These are phyloP conservation scores for Linhomoeus sp. DNA, from an alignment of 2,888 invertebrate species.

Conservation along the genomic window DNA sequence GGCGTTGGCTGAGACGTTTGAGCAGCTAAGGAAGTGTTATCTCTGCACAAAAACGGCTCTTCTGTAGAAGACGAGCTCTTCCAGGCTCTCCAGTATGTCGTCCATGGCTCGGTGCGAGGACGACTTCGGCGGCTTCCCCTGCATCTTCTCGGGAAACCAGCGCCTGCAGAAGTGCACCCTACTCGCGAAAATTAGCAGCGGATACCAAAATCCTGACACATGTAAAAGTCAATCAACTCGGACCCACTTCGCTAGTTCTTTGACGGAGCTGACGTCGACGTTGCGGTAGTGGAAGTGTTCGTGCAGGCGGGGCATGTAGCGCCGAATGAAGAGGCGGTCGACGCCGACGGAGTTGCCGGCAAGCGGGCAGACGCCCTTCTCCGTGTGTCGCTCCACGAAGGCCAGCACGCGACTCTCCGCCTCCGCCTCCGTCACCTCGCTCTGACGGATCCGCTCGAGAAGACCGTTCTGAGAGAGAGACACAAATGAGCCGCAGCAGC, in stretches of 20 bases:
- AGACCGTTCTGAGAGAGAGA: constrained; percentile 61
- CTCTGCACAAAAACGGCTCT: constrained; percentile 42
- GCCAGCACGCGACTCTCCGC: constrained; percentile 50
- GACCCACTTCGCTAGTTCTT: constrained; percentile 44
- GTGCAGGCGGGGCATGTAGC: constrained; percentile 59
- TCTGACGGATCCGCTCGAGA: constrained; percentile 48
- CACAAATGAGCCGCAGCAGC: no score
- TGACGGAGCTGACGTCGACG: constrained; percentile 73
- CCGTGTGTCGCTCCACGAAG: constrained; percentile 45
- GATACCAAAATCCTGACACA: no score
- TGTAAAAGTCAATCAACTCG: background rate
- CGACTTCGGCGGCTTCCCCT: constrained; percentile 23
- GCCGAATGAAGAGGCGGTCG: constrained; percentile 58
- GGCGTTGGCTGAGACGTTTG: no score
- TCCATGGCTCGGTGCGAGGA: constrained; percentile 36
- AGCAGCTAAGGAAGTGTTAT: no score
- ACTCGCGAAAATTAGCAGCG: no score
- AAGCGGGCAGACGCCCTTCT: constrained; percentile 27
- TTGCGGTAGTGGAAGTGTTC: constrained; percentile 69
- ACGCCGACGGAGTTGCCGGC: constrained; percentile 30
- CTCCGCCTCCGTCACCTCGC: constrained; percentile 42
- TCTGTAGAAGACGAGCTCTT: constrained; percentile 60
- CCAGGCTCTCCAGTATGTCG: constrained; percentile 66
- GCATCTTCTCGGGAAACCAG: constrained; percentile 45
- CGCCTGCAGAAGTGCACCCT: constrained; percentile 8